These are phyloP conservation scores for Hycleus cichorii DNA, from an alignment of 1,140 invertebrate species.

Conservation along the genomic window DNA sequence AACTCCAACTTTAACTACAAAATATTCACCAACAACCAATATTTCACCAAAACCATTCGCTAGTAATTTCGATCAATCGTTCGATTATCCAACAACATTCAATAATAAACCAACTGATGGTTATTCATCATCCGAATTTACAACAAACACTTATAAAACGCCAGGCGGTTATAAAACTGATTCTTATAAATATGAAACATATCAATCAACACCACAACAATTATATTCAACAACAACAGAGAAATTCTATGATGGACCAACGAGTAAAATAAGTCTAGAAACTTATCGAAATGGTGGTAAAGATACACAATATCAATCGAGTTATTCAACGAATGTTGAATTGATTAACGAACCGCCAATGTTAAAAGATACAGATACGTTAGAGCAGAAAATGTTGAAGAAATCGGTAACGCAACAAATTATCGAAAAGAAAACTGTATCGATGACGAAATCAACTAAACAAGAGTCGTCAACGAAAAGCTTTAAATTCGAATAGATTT, in stretches of 20 bases:
- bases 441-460: constrained; percentile 43
- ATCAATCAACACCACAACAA: constrained; percentile 28
- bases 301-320: constrained; percentile 26
- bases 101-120: constrained; percentile 15
- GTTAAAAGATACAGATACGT: constrained; percentile 39
- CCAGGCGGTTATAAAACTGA: constrained; percentile 37
- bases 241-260: constrained; percentile 42
- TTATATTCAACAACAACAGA: constrained; percentile 41
- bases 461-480: constrained; percentile 46
- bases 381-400: constrained; percentile 46
- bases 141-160: constrained; percentile 34
- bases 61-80: neutral
- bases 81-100: constrained; percentile 7
- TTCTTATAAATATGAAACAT: constrained; percentile 35
- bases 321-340: constrained; percentile 41
- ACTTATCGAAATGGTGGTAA: constrained; percentile 31
- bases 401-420: constrained; percentile 47
- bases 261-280: constrained; percentile 23
- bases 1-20: no score
- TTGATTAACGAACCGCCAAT: constrained; percentile 41
- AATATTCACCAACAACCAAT: neutral
- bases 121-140: constrained; percentile 34
- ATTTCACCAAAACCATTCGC: constrained; percentile 3
- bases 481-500: constrained; percentile 43
- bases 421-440: constrained; percentile 47